Base-by-base conservation (phyloP, 2,888 invertebrate genomes). In the Lepidochrysops patricia region DNA sequence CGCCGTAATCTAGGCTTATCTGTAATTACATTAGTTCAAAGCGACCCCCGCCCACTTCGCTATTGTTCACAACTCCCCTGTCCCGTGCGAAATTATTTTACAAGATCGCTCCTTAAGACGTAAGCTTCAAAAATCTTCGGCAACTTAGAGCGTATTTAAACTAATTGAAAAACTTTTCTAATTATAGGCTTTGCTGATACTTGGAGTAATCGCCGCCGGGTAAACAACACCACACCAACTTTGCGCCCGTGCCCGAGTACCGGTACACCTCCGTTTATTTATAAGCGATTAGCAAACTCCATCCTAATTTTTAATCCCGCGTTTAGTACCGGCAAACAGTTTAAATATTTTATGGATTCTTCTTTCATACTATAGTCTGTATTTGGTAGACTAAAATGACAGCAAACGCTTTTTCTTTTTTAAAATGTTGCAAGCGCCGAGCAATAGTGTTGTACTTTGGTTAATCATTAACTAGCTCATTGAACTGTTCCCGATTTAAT, bases 131-230 rank as follows among this genome's bases (percentile, higher is more conserved):
- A 86, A 84, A 85, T 83, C 80, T 80, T 75, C 72, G 66, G 65
- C 70, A 73, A 80, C 82, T 84, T 81, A 84, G 79, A 80, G 79
- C 77, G 76, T 84, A 86, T 86, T 87, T 85, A 81, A 84, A 86
- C 82, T 88, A 88, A 88, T 88, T 87, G 86, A 88, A 88, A 88
- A 88, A 88, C 75, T 88, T 88, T 88, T 85, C 85, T 88, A 88
- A 88, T 88, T 88, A 88, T 87, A 86, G 83, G 79, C 86, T 88
- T 84, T 84, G 77, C 84, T 81, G 84, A 83, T 84, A 86, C 84
- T 88, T 84, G 73, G 79, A 83, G 84, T 80, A 86, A 88, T 88
- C 86, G 85, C 85, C 84, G 84, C 80, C 77, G 81, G 84, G 83
- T 82, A 87, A 86, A 86, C 84, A 87, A 84, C 85, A 87, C 86